Percentiles rank a stretch among this genome's conserved stretches.
These are phyloP conservation scores for Morelia viridis DNA, from an alignment of 2,797 vertebrate species.

Conservation along the genomic window DNA sequence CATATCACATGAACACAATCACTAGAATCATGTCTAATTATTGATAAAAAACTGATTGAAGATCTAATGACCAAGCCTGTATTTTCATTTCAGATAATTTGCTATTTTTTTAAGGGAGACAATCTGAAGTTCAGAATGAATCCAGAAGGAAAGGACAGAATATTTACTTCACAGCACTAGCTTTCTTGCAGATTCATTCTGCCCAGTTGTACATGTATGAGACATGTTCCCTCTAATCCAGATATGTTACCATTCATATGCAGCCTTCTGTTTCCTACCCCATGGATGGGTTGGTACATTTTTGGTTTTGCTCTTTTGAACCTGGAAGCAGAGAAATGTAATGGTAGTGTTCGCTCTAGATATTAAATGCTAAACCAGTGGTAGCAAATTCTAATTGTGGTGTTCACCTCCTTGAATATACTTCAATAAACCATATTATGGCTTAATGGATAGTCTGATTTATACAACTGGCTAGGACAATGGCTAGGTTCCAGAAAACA, in stretches of 20 bases:
- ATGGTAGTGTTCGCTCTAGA: background rate
- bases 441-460: background rate
- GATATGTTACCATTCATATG: background rate
- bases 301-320: background rate
- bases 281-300: background rate
- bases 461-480: background rate
- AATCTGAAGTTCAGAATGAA: background rate
- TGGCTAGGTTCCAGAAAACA: background rate
- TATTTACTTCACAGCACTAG: background rate
- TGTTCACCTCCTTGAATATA: background rate
- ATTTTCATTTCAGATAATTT: background rate
- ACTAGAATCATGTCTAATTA: background rate
- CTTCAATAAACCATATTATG: background rate
- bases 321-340: background rate
- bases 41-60: conserved; percentile 2
- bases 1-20: background rate
- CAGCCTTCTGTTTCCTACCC: background rate
- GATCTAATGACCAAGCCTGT: background rate
- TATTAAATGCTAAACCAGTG: background rate
- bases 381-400: background rate
- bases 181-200: background rate
- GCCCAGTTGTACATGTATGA: background rate
- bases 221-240: background rate
- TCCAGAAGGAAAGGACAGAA: background rate
- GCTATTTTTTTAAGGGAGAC: background rate